Conservation (phyloP, 2,888 invertebrate genomes). For the Meta bourneti region DNA sequence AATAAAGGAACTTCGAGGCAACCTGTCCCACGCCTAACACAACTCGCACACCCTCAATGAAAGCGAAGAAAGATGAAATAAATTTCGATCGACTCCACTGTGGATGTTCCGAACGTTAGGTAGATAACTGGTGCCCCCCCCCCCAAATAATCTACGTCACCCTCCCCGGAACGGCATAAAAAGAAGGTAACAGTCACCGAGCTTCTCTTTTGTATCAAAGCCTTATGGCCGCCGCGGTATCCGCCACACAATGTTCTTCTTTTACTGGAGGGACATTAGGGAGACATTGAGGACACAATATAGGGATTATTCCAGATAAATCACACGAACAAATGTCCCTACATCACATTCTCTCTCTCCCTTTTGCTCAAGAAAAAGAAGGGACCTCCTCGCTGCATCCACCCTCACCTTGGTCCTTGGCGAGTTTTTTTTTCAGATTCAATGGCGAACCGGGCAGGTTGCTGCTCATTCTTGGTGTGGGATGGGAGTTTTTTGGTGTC, state of each 20-base stretch:
- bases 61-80: background rate
- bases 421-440: slow-evolving; percentile 22
- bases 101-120: slow-evolving; percentile 34
- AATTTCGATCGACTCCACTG: background rate
- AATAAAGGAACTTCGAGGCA: background rate
- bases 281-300: slow-evolving; percentile 75
- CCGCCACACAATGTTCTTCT: slow-evolving; percentile 59
- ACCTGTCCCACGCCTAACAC: background rate
- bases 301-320: slow-evolving; percentile 76
- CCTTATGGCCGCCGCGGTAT: slow-evolving; percentile 65
- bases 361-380: slow-evolving; percentile 29
- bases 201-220: slow-evolving; percentile 50
- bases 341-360: slow-evolving; percentile 66
- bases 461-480: background rate
- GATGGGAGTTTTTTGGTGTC: background rate
- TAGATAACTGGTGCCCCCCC: slow-evolving; percentile 32
- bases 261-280: slow-evolving; percentile 67
- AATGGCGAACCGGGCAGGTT: slow-evolving; percentile 53
- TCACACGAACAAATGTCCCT: slow-evolving; percentile 75
- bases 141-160: slow-evolving; percentile 22
- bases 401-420: slow-evolving; percentile 24
- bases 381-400: background rate
- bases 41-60: background rate
- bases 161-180: slow-evolving; percentile 16
- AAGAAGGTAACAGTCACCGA: slow-evolving; percentile 45